Conservation (phyloP, 2,888 invertebrate genomes). For the Boloria euphrosyne region DNA sequence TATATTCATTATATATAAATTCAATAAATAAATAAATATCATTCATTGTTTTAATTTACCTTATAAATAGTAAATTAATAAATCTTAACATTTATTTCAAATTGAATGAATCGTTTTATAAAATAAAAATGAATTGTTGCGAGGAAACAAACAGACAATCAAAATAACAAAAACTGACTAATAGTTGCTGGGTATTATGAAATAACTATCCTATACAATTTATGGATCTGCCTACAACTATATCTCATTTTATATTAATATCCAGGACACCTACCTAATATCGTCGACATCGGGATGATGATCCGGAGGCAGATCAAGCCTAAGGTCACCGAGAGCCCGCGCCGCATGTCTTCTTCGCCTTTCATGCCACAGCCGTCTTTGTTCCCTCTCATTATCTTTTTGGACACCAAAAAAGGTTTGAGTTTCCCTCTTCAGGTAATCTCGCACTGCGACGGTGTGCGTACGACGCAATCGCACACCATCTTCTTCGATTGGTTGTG, state of each 20-base stretch:
- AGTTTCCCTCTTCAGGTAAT: conserved; percentile 90
- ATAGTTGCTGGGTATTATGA: neutral
- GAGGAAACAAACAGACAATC: no score
- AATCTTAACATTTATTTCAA: no score
- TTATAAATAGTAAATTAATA: no score
- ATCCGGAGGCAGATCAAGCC: conserved; percentile 82
- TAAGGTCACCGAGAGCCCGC: conserved; percentile 84
- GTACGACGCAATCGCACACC: conserved; percentile 73
- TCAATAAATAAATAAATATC: no score
- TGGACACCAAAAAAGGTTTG: conserved; percentile 93
- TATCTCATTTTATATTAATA: neutral
- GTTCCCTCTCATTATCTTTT: conserved; percentile 88
- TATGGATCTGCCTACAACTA: neutral
- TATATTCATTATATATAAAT: no score
- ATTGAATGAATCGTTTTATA: no score
- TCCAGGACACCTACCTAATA: conserved; percentile 63
- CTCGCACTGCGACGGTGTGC: conserved; percentile 73
- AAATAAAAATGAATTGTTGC: no score
- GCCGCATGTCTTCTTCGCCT: conserved; percentile 89
- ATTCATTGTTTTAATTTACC: no score
- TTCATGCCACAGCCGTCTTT: conserved; percentile 90
- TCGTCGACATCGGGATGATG: conserved; percentile 84
- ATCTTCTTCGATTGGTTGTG: conserved; percentile 71
- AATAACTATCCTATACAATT: neutral
- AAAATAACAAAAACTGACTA: no score